Conservation (phyloP, 2,888 invertebrate genomes). For the Melieria picta region DNA sequence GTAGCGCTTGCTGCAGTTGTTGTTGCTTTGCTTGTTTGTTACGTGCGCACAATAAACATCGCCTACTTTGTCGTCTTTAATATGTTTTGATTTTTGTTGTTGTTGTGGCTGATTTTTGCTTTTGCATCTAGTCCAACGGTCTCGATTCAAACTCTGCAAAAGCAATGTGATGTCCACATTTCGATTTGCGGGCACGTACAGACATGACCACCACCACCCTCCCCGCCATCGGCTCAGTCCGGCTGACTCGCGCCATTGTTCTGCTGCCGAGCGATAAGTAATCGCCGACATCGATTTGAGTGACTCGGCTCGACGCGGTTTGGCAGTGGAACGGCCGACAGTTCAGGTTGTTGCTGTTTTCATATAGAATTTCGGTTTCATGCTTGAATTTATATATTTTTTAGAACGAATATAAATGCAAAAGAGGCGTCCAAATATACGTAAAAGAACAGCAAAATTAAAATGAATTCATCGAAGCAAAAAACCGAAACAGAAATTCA, state of each 20-base stretch:
- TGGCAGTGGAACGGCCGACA: background rate
- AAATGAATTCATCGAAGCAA: background rate
- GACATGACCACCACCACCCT: too few species aligned
- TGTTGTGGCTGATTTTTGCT: background rate
- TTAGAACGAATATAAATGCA: too few species aligned
- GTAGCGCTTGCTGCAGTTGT: background rate
- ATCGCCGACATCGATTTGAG: too few species aligned
- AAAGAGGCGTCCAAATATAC: too few species aligned
- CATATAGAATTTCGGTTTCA: background rate
- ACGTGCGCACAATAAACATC: background rate
- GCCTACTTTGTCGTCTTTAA: background rate
- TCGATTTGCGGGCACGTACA: background rate
- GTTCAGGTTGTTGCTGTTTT: background rate
- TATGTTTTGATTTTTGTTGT: background rate
- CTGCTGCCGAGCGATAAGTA: too few species aligned
- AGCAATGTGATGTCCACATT: background rate
- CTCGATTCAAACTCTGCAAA: background rate
- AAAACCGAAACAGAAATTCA: too few species aligned
- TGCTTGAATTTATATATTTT: background rate
- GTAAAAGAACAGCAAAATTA: background rate
- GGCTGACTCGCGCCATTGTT: background rate
- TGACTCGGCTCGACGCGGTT: too few species aligned
- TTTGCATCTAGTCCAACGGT: background rate
- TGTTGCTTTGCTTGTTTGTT: background rate
- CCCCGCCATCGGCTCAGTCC: background rate